Evolutionary conservation across 1,140 invertebrate species (phyloP).

Genomic region (Antheraea mylitta): DNA sequence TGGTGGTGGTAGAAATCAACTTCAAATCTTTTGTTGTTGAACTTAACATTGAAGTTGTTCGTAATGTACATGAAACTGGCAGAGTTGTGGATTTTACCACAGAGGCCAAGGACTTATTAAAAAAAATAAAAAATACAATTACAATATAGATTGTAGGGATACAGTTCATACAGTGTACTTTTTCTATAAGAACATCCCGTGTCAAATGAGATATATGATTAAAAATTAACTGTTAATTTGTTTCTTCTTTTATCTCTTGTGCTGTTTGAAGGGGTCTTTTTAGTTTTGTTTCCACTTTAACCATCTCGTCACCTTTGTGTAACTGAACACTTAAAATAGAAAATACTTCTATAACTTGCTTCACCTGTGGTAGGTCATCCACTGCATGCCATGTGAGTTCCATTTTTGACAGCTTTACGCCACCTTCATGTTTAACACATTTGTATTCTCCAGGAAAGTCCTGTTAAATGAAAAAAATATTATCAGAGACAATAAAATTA

Average conservation of each 20-base stretch:
- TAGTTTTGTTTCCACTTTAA: slow-evolving; percentile 65
- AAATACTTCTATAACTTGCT: slow-evolving; percentile 64
- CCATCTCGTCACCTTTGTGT: slow-evolving; percentile 60
- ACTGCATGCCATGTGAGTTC: slow-evolving; percentile 52
- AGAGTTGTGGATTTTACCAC: no score
- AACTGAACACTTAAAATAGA: slow-evolving; percentile 62
- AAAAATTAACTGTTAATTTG: not conserved
- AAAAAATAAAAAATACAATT: not conserved
- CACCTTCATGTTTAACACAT: slow-evolving; percentile 57
- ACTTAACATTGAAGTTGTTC: no score
- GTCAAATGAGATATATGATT: not conserved
- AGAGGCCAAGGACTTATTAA: no score
- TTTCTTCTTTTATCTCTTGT: not conserved
- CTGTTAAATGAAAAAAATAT: slow-evolving; percentile 38
- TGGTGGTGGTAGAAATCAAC: no score
- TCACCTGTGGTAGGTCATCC: slow-evolving; percentile 34
- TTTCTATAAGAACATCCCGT: not conserved
- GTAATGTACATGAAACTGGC: no score
- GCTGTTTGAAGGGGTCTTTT: slow-evolving; percentile 39
- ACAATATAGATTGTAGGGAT: not conserved
- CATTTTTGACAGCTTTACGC: slow-evolving; percentile 62
- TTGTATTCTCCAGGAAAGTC: slow-evolving; percentile 64
- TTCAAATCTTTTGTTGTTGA: no score
- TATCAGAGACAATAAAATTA: not conserved
- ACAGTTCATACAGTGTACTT: not conserved